Conservation (phyloP, 1,140 invertebrate species). For the Aphelenchoides besseyi region DNA sequence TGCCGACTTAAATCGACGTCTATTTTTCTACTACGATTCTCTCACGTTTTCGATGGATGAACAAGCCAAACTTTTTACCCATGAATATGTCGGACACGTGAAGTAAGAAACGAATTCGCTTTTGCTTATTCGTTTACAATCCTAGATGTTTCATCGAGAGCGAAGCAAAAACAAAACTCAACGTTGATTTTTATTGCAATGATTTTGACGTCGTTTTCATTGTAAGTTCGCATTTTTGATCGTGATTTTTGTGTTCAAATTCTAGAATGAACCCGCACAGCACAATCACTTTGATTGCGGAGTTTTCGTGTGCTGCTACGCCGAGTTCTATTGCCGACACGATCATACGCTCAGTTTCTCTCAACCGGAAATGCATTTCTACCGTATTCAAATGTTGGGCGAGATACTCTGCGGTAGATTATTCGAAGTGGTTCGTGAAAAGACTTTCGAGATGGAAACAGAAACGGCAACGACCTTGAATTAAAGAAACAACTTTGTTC, state of each 20-base stretch:
- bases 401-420: background rate
- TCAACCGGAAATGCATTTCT: background rate
- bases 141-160: background rate
- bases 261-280: constrained; percentile 1
- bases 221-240: background rate
- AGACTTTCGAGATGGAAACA: too few relatives aligned
- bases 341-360: background rate
- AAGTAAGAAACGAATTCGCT: too few relatives aligned
- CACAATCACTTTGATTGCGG: constrained; percentile 2
- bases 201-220: background rate
- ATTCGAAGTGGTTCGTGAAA: background rate
- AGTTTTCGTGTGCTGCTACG: background rate
- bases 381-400: background rate
- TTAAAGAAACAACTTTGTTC: too few relatives aligned
- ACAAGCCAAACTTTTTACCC: background rate
- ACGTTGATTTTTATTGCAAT: background rate
- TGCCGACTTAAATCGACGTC: background rate
- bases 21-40: background rate
- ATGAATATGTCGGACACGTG: background rate
- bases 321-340: background rate
- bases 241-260: background rate
- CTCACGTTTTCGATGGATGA: background rate
- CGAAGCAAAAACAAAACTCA: background rate
- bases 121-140: too few relatives aligned
- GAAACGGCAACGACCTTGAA: too few relatives aligned